Base-by-base conservation (phyloP, 2,797 vertebrate species). In the Falco rusticolus region DNA sequence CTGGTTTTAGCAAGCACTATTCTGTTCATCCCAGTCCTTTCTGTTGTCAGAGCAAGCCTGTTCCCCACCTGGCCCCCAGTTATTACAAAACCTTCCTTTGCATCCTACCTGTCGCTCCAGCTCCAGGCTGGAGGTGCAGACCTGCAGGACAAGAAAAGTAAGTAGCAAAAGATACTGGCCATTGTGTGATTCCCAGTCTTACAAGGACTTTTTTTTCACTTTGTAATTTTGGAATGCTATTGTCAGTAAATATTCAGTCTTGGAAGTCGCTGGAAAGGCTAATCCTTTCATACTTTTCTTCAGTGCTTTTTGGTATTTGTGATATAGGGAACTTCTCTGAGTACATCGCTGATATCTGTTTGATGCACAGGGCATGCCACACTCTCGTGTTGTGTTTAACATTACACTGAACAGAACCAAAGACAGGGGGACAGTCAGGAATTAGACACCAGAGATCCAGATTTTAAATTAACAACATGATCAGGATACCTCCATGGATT, bases 231-330 rank as follows among this genome's bases (percentile, higher is more conserved):
- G 39, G 47, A 17, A 76, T 72, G 19, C 43, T 87, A 10, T 76
- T 90, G 59, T 90, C 80, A 88, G 77, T 86, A 94, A 57, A 43
- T 69, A 48, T 94, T 89, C 31, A 59, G 33, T 78, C 53, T 78
- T 84, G 53, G 19, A 88, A 85, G 47, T 48, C 50, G 64, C 47
- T 72, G 33, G 37, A 81, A 72, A 87, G 57, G 37, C 91, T 75
- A 94, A 90, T 81, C 26, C 41, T 91, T 91, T 84, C n/a, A 39
- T 84, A 78, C 16, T 89, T 90, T 75, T 80, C 68, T 81, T 90
- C 70, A 84, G 2, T 63, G 24, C 17, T 89, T 90, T 90, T 79
- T 82, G 65, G 21, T 93, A 79, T 88, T 90, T 82, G n/a, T 75
- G 37, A 20, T 72, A 77, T 6, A 84, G 39, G 15, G 37, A 93